A percentile compares a stretch with the other conserved stretches of the same genome.
Conservation (phyloP, 1,140 invertebrate genomes). For the Augochlora pura region DNA sequence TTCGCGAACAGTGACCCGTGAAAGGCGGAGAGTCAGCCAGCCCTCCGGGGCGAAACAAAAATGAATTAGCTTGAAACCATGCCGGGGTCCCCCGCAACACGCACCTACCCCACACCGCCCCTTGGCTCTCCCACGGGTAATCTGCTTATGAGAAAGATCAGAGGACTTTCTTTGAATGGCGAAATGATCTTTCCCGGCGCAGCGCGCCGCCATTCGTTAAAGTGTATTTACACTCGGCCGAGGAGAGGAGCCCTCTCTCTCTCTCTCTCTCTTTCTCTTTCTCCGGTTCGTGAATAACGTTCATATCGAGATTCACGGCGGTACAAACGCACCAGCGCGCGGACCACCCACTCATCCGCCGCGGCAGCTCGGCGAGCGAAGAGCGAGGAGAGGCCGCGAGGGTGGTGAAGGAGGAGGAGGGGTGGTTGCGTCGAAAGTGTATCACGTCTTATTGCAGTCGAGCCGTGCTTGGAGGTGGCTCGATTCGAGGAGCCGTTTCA, state of each 20-base stretch:
- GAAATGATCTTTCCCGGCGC: not conserved
- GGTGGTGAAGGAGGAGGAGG: too few species aligned
- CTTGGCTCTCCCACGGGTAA: not conserved
- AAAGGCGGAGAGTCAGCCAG: not conserved
- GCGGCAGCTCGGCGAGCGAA: too few species aligned
- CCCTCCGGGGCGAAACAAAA: constrained; percentile 7
- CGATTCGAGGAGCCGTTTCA: constrained; percentile 34
- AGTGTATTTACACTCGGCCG: constrained; percentile 2
- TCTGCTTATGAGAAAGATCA: not conserved
- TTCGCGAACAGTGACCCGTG: not conserved
- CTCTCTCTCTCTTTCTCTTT: too few species aligned
- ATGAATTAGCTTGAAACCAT: constrained; percentile 38
- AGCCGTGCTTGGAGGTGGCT: constrained; percentile 2
- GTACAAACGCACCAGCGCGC: not conserved
- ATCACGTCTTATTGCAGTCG: constrained; percentile 28
- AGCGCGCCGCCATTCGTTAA: constrained; percentile 23
- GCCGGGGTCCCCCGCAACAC: not conserved
- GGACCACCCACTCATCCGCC: too few species aligned
- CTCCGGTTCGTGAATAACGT: constrained; percentile 30
- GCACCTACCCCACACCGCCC: too few species aligned
- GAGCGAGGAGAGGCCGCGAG: too few species aligned
- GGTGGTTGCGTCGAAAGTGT: constrained; percentile 12
- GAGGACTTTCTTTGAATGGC: not conserved
- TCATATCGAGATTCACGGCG: not conserved
- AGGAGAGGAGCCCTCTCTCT: not conserved